Evolutionary conservation across 2,888 invertebrate genomes (phyloP).

Genomic region (Agonopterix alstromeriana): DNA sequence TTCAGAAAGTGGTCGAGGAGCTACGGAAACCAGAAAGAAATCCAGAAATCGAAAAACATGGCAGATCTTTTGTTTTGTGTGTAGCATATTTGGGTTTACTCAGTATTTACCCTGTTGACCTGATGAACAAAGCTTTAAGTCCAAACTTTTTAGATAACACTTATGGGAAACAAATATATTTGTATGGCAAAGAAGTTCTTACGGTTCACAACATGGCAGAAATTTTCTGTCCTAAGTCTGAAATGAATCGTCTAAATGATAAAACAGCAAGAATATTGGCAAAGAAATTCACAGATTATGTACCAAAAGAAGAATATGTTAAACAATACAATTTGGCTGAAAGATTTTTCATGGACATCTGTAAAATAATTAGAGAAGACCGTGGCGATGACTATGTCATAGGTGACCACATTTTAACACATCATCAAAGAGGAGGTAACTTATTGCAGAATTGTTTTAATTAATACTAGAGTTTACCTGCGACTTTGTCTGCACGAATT

Average conservation of each 20-base stretch:
- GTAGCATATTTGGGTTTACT: constrained; percentile 78
- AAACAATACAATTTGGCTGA: constrained; percentile 76
- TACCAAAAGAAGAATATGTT: constrained; percentile 66
- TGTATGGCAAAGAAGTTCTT: constrained; percentile 78
- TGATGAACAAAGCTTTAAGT: constrained; percentile 76
- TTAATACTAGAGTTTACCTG: too few relatives aligned
- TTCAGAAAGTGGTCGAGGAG: constrained; percentile 56
- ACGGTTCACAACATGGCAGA: constrained; percentile 78
- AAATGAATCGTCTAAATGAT: constrained; percentile 71
- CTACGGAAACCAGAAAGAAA: constrained; percentile 70
- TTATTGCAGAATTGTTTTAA: not conserved
- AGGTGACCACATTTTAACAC: constrained; percentile 80
- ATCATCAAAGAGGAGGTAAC: constrained; percentile 79
- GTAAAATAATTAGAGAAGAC: constrained; percentile 59
- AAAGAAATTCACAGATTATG: constrained; percentile 77
- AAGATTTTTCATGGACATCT: constrained; percentile 75
- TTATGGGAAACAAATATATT: constrained; percentile 65
- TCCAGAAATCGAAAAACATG: constrained; percentile 75
- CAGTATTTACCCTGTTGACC: constrained; percentile 74
- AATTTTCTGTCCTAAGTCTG: constrained; percentile 77
- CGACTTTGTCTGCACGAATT: too few relatives aligned
- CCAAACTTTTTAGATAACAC: constrained; percentile 73
- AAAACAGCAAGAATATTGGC: constrained; percentile 67
- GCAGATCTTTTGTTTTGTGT: constrained; percentile 77
- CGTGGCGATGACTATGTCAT: constrained; percentile 63